phyloP scores from a whole-genome alignment of 2,888 invertebrate genomes.

The Epirrhoe tristata region DNA sequence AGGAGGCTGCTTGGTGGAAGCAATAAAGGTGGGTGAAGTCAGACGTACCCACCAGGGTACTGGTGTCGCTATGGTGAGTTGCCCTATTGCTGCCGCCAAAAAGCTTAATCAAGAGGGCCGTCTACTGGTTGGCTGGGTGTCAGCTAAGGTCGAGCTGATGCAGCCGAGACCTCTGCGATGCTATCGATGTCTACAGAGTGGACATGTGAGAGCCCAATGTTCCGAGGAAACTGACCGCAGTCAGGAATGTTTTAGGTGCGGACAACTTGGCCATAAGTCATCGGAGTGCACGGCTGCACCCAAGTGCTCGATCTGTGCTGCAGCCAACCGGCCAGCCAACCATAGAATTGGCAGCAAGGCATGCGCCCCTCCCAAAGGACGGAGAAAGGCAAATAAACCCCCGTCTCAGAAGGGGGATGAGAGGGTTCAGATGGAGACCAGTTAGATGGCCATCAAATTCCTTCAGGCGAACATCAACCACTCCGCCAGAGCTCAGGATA shows the following conservation, averaged over 20 bases:
- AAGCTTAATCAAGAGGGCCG: constrained; percentile 8
- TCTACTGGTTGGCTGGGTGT: constrained; percentile 37
- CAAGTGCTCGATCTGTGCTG: too few relatives aligned
- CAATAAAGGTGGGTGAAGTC: constrained; percentile 21
- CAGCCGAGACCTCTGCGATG: constrained; percentile 26
- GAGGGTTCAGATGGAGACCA: too few relatives aligned
- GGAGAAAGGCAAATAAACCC: too few relatives aligned
- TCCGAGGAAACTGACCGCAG: constrained; percentile 7
- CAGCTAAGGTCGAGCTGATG: constrained; percentile 10
- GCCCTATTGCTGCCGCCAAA: constrained; percentile 19
- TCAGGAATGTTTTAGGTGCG: neutral
- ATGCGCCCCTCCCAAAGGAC: too few relatives aligned
- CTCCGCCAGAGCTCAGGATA: neutral
- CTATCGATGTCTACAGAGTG: constrained; percentile 35
- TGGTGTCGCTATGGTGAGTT: neutral
- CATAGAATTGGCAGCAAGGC: too few relatives aligned
- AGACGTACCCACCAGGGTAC: neutral
- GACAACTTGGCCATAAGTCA: too few relatives aligned
- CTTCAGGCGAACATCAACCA: neutral
- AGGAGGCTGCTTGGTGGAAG: constrained; percentile 11
- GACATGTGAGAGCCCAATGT: constrained; percentile 34
- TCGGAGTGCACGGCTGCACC: too few relatives aligned
- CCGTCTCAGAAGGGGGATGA: too few relatives aligned
- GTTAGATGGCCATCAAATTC: too few relatives aligned
- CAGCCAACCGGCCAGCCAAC: too few relatives aligned